Evolutionary conservation across 37 sponge, comb jelly and placozoan genomes (phyloP).

Genomic region (Beroe ovata): DNA sequence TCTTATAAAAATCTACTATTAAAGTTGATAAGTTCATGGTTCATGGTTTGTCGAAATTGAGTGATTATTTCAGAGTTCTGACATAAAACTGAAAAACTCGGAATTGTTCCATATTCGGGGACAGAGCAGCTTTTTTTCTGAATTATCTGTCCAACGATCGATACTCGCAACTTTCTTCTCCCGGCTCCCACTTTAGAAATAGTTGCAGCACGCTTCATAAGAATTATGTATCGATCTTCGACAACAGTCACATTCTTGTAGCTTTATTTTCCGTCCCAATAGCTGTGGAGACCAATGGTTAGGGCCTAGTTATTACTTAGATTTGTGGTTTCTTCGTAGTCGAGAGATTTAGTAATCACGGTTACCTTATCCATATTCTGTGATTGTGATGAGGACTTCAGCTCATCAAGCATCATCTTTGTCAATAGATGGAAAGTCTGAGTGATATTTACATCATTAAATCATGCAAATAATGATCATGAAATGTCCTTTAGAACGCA

Average conservation of each 20-base stretch:
- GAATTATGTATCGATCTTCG: slow-evolving; percentile 31
- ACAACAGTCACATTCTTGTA: slow-evolving; percentile 55
- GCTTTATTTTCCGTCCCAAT: neutral
- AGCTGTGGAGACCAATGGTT: neutral
- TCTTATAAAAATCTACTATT: too few relatives aligned
- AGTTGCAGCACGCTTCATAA: slow-evolving; percentile 1
- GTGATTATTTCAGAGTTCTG: too few relatives aligned
- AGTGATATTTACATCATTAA: neutral
- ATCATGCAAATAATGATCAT: neutral
- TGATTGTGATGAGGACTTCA: neutral
- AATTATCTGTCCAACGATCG: too few relatives aligned
- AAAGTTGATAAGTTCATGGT: too few relatives aligned
- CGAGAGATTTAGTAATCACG: neutral
- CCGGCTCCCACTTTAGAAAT: neutral
- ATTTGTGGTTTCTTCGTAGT: too few relatives aligned
- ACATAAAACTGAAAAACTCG: too few relatives aligned
- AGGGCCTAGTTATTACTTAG: too few relatives aligned
- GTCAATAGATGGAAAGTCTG: slow-evolving; percentile 39
- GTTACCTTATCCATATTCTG: slow-evolving; percentile 44
- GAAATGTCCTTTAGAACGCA: too few relatives aligned
- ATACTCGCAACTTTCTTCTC: too few relatives aligned
- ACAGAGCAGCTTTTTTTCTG: too few relatives aligned
- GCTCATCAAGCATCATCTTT: slow-evolving; percentile 59
- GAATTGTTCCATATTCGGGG: too few relatives aligned
- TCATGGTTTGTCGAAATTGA: too few relatives aligned